Conservation (phyloP, 2,797 vertebrate genomes). For the Gymnothorax reevesii region DNA sequence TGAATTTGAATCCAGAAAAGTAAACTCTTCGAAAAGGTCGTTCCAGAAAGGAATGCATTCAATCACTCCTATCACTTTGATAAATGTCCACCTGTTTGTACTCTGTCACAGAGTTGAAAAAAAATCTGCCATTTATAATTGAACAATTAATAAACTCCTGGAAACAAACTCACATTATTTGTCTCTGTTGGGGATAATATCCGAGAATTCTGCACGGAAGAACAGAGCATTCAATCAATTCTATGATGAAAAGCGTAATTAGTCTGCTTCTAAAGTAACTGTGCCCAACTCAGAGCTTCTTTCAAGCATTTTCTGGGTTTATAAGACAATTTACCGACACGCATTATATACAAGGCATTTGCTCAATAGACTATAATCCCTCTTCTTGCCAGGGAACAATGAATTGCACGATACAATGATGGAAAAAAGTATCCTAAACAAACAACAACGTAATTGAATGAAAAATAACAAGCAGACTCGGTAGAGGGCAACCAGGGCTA, state of each 20-base stretch:
- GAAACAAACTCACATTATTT: conserved; percentile 29
- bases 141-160: conserved; percentile 32
- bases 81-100: not conserved
- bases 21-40: conserved; percentile 8
- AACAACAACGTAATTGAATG: not conserved
- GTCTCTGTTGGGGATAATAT: conserved; percentile 24
- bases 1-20: not conserved
- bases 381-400: not conserved
- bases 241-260: conserved; percentile 50
- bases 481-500: not conserved
- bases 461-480: not conserved
- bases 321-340: conserved; percentile 40
- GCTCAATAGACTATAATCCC: conserved; percentile 24
- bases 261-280: conserved; percentile 49
- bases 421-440: not conserved
- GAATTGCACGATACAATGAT: not conserved
- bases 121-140: conserved; percentile 28
- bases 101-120: not conserved
- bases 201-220: not conserved
- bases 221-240: conserved; percentile 42
- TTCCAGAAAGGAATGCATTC: not conserved
- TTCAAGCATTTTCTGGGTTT: conserved; percentile 36
- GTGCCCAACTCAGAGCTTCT: conserved; percentile 31
- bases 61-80: not conserved
- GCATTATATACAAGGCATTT: conserved; percentile 31